These are phyloP conservation scores for Caenorhabditis becei DNA, from an alignment of 2,888 invertebrate species.

Conservation along the genomic window DNA sequence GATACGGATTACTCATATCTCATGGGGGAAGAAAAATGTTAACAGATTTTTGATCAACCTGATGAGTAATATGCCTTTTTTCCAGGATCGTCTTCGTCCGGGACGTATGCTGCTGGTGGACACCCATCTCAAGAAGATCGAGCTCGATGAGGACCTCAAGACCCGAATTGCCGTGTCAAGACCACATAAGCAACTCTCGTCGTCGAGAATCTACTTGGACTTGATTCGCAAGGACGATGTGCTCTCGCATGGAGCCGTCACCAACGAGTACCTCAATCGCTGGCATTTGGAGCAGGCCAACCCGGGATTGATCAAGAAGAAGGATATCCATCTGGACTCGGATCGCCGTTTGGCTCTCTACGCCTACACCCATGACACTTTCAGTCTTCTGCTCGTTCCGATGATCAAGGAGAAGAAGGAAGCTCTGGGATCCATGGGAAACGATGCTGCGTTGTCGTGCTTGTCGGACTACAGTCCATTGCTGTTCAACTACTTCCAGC, in stretches of 20 bases:
- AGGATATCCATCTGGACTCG: conserved; percentile 82
- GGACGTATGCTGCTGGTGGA: conserved; percentile 98
- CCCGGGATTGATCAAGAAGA: conserved; percentile 63
- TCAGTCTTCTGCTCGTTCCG: conserved; percentile 93
- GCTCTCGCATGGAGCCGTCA: conserved; percentile 80
- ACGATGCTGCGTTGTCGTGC: conserved; percentile 97
- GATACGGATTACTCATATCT: conserved; percentile 9
- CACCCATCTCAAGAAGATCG: conserved; percentile 90
- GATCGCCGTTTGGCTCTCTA: conserved; percentile 93
- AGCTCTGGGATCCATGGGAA: conserved; percentile 99
- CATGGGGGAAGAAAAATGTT: not conserved
- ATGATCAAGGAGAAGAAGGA: conserved; percentile 99
- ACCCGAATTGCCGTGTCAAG: conserved; percentile 90
- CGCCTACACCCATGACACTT: conserved; percentile 95
- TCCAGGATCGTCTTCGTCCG: conserved; percentile 96
- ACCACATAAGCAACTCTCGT: conserved; percentile 88
- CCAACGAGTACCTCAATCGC: conserved; percentile 80
- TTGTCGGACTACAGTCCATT: conserved; percentile 95
- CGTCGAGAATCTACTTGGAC: conserved; percentile 80
- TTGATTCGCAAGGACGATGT: conserved; percentile 81
- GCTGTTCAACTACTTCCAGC: conserved; percentile 97
- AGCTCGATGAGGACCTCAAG: conserved; percentile 95
- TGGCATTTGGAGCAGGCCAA: conserved; percentile 72
- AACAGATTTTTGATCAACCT: conserved; percentile 32
- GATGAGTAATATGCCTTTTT: conserved; percentile 73